Evolutionary conservation across 1,140 invertebrate species (phyloP), one percentile per base, ranked within the genome.

Genomic region (Littorina saxatilis): DNA sequence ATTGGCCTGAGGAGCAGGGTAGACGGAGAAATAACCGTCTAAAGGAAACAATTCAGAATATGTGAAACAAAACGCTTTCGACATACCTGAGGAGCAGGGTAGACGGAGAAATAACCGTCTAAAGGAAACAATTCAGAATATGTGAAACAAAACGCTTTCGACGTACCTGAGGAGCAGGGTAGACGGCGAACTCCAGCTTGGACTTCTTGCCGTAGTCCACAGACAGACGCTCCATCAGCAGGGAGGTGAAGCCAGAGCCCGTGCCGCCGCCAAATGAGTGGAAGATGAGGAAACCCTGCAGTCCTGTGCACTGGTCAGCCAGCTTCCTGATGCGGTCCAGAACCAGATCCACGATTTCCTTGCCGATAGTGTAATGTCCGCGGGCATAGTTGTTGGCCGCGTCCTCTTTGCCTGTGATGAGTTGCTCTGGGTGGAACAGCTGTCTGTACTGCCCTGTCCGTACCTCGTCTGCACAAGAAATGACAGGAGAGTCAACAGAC

Each of bases 401-500:
- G 90, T 96, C 96, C 87, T 96, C 95, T 85, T 96, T 96, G 32
- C 95, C 95, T 85, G 95, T 96, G 91, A 96, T 96, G 75, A 96
- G 87, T 91, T 96, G 96, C 91, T 96, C 96, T 79, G 96, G 96
- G 91, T 96, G 96, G 94, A 96, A 97, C 84, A 97, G 93, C 91
- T 96, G 95, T 61, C 96, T 93, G 93, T 94, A 95, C 20, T 75
- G 81, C 17, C 90, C 90, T 23, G 88, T 87, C n/a, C 88, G 75
- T 7, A 91, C 82, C 80, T 90, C 90, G 76, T 91, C 90, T 91
- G 82, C 52, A 0, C 17, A 73, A 35, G n/a, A 29, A 55, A 20
- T 55, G 55, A 11, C 63, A 96, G 40, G 1, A 47, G 40, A 23
- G 23, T n/a, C 23, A 39, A 50, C 0, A 74, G 39, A 39, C 23